Evolutionary conservation across 2,888 invertebrate genomes (phyloP), one percentile per base, ranked within the genome.

Genomic region (Cerceris ruficornis): DNA sequence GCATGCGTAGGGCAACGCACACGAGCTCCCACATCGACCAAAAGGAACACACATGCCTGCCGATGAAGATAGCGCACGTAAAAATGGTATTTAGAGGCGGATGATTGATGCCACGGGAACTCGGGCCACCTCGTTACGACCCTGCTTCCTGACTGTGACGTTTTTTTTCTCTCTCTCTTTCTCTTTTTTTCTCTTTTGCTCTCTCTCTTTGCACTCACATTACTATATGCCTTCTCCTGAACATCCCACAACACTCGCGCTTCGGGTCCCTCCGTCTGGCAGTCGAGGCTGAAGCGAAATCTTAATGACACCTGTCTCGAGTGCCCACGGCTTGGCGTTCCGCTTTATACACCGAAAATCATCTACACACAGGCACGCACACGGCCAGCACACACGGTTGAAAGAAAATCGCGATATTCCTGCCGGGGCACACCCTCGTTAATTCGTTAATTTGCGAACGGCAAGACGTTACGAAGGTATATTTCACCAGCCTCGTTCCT

Each of bases 261-360:
- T 61, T 69, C 77, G 67, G 50, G 65, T 57, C 75, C 68, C 84
- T 52, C 14, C 79, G 79, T 79, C 80, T 79, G 80, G 79, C 80
- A 66, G 73, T 17, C 77, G 74, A 65, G 72, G 71, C 58, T 77
- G 69, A 82, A 86, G 77, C 80, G 81, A 86, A 86, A 83, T 84
- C 84, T 80, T 86, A 85, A 86, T 84, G 86, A 86, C 86, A 85
- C 83, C 79, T 83, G 81, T 87, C 81, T 77, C 69, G 77, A 83
- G 72, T 65, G 80, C 71, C 75, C 49, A 50, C 64, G 60, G 66
- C 71, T 58, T 69, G 49, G 54, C 59, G 77, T 76, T 58, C 69
- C 75, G 62, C 77, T 72, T 80, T 78, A 70, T 75, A 72, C 69
- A 66, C 73, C 70, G 71, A 80, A 80, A 85, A 80, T 77, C 70